phyloP scores from a whole-genome alignment of 1,140 invertebrate genomes.

The Drosophila athabasca region DNA sequence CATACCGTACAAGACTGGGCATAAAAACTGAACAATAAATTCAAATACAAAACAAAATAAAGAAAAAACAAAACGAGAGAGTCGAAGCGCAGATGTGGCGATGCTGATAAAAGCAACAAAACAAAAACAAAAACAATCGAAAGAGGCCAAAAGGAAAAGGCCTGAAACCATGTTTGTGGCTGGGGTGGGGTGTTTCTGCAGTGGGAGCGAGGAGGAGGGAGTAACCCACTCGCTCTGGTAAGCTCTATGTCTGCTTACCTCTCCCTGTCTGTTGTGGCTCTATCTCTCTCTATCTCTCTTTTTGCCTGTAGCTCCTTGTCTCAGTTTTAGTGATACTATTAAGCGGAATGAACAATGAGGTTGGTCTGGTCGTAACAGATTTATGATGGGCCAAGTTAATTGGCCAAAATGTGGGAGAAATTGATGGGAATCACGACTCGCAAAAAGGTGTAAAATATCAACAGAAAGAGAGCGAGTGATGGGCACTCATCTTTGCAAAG shows the following conservation, averaged over 20 bases:
- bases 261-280: not conserved
- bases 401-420: slow-evolving; percentile 39
- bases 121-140: slow-evolving; percentile 21
- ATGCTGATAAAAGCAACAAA: slow-evolving; percentile 21
- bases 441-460: slow-evolving; percentile 13
- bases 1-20: no score
- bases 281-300: not conserved
- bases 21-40: slow-evolving; percentile 14
- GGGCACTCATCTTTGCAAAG: no score
- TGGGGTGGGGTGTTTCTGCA: not conserved
- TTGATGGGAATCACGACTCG: not conserved
- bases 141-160: slow-evolving; percentile 18
- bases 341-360: slow-evolving; percentile 16
- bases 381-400: slow-evolving; percentile 52
- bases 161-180: not conserved
- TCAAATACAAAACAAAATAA: slow-evolving; percentile 8
- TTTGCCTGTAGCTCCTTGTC: not conserved
- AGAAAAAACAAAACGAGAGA: slow-evolving; percentile 16
- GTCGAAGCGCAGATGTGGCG: slow-evolving; percentile 9
- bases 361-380: slow-evolving; percentile 33
- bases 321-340: not conserved
- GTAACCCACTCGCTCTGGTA: no score
- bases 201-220: not conserved
- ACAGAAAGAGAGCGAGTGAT: no score
- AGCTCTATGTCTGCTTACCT: not conserved